Evolutionary conservation across 2,888 invertebrate species (phyloP).

Genomic region (Sisyra terminalis): DNA sequence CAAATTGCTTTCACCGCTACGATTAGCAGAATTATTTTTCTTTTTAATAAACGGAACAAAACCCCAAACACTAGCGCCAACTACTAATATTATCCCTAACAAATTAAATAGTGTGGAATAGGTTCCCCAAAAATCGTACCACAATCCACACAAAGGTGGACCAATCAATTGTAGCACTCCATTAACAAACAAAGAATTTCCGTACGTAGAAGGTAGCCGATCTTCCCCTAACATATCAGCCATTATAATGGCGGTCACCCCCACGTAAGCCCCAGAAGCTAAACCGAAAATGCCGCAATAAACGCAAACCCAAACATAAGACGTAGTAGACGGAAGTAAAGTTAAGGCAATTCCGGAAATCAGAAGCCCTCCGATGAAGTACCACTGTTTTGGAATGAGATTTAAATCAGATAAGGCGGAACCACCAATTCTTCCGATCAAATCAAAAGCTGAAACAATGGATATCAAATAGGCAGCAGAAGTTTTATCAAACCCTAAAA

Average conservation of each 20-base stretch:
- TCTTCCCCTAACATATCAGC: conserved; percentile 75
- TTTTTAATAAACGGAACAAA: conserved; percentile 53
- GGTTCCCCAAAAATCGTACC: conserved; percentile 43
- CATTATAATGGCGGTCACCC: conserved; percentile 76
- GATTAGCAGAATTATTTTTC: background rate
- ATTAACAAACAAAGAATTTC: conserved; percentile 71
- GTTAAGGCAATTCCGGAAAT: conserved; percentile 61
- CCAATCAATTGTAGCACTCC: conserved; percentile 67
- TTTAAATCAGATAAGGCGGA: conserved; percentile 68
- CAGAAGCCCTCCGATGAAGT: conserved; percentile 63
- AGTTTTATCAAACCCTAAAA: conserved; percentile 52
- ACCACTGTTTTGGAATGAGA: conserved; percentile 62
- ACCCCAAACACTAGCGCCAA: conserved; percentile 58
- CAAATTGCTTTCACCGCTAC: no score
- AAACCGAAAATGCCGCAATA: conserved; percentile 66
- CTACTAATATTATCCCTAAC: conserved; percentile 52
- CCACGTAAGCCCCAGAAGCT: conserved; percentile 71
- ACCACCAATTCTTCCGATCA: conserved; percentile 71
- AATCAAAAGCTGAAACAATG: conserved; percentile 63
- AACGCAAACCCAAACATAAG: conserved; percentile 44
- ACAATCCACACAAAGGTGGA: conserved; percentile 65
- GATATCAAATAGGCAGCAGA: conserved; percentile 58
- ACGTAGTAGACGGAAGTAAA: conserved; percentile 47
- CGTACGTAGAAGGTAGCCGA: conserved; percentile 70
- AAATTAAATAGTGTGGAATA: conserved; percentile 58